phyloP scores from a whole-genome alignment of 2,797 vertebrate genomes.

The Leuciscus waleckii region DNA sequence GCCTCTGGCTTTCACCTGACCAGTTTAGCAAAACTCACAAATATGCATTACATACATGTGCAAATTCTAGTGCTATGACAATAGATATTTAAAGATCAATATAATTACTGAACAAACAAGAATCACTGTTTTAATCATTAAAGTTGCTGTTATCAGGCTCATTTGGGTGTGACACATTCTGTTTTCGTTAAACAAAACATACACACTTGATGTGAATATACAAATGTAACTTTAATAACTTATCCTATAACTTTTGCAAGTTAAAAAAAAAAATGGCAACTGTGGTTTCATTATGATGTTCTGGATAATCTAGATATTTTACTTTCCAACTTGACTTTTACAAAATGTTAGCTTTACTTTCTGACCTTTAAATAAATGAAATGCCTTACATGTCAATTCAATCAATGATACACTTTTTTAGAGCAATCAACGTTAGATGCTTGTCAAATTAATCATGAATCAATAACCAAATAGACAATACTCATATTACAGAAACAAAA shows the following conservation, averaged over 20 bases:
- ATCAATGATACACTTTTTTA: slow-evolving; percentile 11
- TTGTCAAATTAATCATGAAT: slow-evolving; percentile 1
- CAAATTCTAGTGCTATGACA: slow-evolving; percentile 10
- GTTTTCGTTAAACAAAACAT: slow-evolving; percentile 13
- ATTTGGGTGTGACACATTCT: not conserved
- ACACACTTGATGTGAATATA: slow-evolving; percentile 39
- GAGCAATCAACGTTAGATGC: not conserved
- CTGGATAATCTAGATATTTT: slow-evolving; percentile 13
- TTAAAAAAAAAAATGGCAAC: slow-evolving; percentile 25
- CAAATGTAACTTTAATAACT: slow-evolving; percentile 46
- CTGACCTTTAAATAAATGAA: not conserved
- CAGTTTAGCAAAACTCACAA: not conserved
- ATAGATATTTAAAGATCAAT: not conserved
- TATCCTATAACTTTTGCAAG: slow-evolving; percentile 17
- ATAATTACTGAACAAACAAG: slow-evolving; percentile 6
- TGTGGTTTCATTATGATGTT: slow-evolving; percentile 6
- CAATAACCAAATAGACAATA: not conserved
- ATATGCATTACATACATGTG: not conserved
- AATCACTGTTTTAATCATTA: slow-evolving; percentile 18
- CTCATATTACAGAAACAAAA: not conserved
- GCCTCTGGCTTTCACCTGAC: not conserved
- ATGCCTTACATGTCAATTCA: not conserved
- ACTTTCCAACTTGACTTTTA: not conserved
- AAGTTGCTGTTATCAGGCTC: not conserved
- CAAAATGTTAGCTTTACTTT: not conserved